These are phyloP conservation scores for Megalonaias nervosa DNA, from an alignment of 1,140 invertebrate genomes.

Conservation along the genomic window DNA sequence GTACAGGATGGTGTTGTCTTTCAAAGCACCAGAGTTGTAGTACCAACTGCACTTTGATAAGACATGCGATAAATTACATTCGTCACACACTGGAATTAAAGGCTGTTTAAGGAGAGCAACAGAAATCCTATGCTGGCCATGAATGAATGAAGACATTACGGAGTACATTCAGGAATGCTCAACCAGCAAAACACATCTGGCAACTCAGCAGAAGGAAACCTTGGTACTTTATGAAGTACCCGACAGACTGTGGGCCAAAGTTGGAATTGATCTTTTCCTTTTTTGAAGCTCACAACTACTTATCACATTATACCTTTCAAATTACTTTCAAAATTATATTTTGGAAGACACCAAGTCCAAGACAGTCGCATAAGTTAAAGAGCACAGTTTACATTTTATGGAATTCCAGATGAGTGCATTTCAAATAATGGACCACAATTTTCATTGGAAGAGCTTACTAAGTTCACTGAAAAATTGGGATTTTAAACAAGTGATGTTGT, in stretches of 20 bases:
- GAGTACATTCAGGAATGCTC: conserved; percentile 30
- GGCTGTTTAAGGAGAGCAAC: conserved; percentile 32
- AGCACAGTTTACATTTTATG: conserved; percentile 38
- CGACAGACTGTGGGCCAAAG: conserved; percentile 21
- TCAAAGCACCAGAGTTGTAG: conserved; percentile 17
- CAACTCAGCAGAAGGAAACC: conserved; percentile 20
- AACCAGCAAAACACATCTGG: conserved; percentile 19
- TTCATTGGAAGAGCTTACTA: too few species aligned
- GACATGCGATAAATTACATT: conserved; percentile 28
- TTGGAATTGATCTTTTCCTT: conserved; percentile 42
- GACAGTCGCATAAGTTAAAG: conserved; percentile 26
- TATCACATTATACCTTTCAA: conserved; percentile 39
- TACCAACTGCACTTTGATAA: conserved; percentile 18
- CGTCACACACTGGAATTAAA: conserved; percentile 37
- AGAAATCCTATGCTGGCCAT: conserved; percentile 28
- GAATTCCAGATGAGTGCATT: conserved; percentile 35
- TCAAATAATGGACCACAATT: conserved; percentile 17
- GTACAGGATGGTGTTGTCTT: conserved; percentile 34
- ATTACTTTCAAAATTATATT: conserved; percentile 35
- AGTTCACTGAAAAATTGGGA: too few species aligned
- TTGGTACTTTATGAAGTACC: conserved; percentile 18
- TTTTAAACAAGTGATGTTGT: too few species aligned
- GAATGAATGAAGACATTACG: conserved; percentile 33
- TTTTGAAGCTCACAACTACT: conserved; percentile 39
- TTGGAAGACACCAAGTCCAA: conserved; percentile 20